Percentiles rank a stretch among this genome's conserved stretches.
Conservation (phyloP, 2,888 invertebrate genomes). For the Hetaerina titia region DNA sequence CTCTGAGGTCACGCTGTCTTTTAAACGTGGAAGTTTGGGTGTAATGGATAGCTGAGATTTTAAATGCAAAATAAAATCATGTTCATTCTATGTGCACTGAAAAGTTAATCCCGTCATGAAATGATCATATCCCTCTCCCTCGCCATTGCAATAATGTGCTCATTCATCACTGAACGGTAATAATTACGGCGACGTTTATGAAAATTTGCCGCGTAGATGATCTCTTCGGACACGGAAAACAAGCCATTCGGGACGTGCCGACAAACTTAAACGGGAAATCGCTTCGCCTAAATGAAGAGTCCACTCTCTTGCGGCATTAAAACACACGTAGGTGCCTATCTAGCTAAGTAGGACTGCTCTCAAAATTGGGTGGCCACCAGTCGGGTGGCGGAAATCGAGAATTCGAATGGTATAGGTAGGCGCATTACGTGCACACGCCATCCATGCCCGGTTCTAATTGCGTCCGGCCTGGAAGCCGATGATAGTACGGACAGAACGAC, state of each 20-base stretch:
- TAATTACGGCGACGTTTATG: neutral
- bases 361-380: neutral
- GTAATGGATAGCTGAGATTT: too few relatives aligned
- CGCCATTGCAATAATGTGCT: neutral
- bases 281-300: neutral
- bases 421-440: neutral
- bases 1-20: too few relatives aligned
- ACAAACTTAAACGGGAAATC: neutral
- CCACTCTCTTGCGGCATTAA: neutral
- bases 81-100: too few relatives aligned
- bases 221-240: neutral
- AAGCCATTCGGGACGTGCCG: neutral
- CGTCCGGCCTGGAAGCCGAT: neutral
- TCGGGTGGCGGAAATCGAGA: neutral
- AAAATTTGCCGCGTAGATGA: neutral
- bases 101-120: too few relatives aligned
- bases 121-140: neutral
- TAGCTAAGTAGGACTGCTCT: neutral
- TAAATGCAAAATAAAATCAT: too few relatives aligned
- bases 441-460: slow-evolving; percentile 1
- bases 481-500: neutral
- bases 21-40: too few relatives aligned
- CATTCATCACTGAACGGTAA: neutral
- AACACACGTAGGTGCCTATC: neutral
- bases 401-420: neutral